Evolutionary conservation across 2,888 invertebrate genomes (phyloP), one percentile per base, ranked within the genome.

Genomic region (Thecophora atra): DNA sequence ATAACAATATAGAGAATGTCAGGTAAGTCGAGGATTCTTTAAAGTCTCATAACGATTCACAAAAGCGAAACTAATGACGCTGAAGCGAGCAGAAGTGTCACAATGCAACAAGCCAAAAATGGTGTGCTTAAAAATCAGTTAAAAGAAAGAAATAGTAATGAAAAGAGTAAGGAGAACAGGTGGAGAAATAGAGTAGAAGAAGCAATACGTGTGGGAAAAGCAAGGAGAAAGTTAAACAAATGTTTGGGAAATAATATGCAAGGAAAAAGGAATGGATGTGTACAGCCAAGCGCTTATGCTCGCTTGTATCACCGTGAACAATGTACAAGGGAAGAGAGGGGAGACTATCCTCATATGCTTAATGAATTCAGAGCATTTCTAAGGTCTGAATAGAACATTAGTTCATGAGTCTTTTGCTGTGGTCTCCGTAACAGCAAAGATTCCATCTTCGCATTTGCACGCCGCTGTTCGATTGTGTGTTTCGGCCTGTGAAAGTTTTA

Each of bases 81-180:
- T 26, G 17, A 47, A 76, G 76, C 75, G 76, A 76, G 70, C 75
- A 77, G 75, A 77, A 77, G 76, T 77, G 64, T 74, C 74, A 21
- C n/a, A 63, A 63, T 26, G 60, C 60, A 60, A 26, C 15, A 30
- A 30, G 6, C 30, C 30, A 60, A 30, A 60, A 30, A 60, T 15
- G 30, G 17, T 58, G n/a, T n/a, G 60, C 13, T 28, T 30, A 37
- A 6, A 37, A 2, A 11, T 17, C 15, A 47, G 47, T 47, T 47
- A 47, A 47, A 11, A 5, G 47, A 47, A 47, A 47, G 47, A 47
- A 1, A 11, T 0, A 5, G n/a, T 11, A 47, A 17, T 2, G 47
- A n/a, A n/a, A 17, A 15, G 2, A 44, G n/a, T 1, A 5, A 47
- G 47, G 47, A 47, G 47, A 47, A 47, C 44, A 17, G n/a, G 17